Percentiles rank a stretch among this genome's conserved stretches.
Evolutionary conservation across 2,888 invertebrate species (phyloP).

Genomic region (Pristionchus arcanus): DNA sequence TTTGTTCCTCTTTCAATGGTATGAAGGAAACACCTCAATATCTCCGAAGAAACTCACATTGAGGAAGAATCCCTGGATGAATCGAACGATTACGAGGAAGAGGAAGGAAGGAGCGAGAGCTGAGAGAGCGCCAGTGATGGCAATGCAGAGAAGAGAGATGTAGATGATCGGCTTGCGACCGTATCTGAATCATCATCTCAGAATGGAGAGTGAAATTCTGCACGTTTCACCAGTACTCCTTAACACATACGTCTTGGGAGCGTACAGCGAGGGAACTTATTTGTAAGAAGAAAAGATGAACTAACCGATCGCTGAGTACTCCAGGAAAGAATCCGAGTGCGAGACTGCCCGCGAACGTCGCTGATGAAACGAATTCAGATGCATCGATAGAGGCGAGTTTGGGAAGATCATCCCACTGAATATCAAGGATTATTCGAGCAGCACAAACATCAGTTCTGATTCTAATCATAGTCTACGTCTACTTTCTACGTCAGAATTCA

Average conservation of each 20-base stretch:
- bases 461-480: not conserved
- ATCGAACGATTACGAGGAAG: conserved; percentile 41
- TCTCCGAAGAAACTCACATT: not conserved
- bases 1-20: too few species aligned
- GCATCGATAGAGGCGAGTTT: conserved; percentile 2
- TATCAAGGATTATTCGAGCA: not conserved
- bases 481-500: not conserved
- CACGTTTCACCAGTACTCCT: not conserved
- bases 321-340: not conserved
- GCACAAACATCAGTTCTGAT: not conserved
- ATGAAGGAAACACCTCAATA: too few species aligned
- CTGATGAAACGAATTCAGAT: conserved; percentile 41
- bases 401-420: conserved; percentile 43
- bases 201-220: not conserved
- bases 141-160: conserved; percentile 33
- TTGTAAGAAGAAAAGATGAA: not conserved
- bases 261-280: too few species aligned
- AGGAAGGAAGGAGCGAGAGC: conserved; percentile 34
- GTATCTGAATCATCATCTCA: not conserved
- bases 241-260: too few species aligned
- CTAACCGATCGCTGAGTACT: conserved; percentile 45
- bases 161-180: conserved; percentile 31
- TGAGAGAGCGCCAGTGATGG: not conserved
- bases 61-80: conserved; percentile 50
- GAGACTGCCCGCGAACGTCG: conserved; percentile 38